phyloP scores from a whole-genome alignment of 1,140 invertebrate species.

The Araneus ventricosus region DNA sequence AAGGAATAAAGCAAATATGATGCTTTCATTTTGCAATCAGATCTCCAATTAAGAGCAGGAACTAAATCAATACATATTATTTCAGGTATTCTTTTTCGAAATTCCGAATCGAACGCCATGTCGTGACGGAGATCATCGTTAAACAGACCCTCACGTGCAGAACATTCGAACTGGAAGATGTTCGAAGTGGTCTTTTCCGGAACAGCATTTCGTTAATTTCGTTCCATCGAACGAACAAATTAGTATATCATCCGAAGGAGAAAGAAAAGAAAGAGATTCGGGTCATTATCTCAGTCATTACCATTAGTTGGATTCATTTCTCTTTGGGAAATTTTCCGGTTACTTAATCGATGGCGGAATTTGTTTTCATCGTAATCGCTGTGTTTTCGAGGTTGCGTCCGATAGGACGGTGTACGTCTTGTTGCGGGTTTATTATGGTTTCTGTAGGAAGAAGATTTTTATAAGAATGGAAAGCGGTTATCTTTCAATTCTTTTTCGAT shows the following conservation, averaged over 20 bases:
- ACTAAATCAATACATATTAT: neutral
- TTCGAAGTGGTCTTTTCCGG: slow-evolving; percentile 45
- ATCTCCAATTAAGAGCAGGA: neutral
- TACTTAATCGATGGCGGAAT: slow-evolving; percentile 38
- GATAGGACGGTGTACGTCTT: neutral
- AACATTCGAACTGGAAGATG: slow-evolving; percentile 3
- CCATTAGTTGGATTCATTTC: slow-evolving; percentile 32
- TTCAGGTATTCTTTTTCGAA: slow-evolving; percentile 7
- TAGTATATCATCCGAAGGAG: slow-evolving; percentile 25
- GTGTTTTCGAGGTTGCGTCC: neutral
- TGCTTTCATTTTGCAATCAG: no score
- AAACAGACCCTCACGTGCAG: slow-evolving; percentile 41
- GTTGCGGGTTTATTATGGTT: slow-evolving; percentile 20
- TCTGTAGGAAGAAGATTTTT: neutral
- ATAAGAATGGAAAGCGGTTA: neutral
- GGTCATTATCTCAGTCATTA: slow-evolving; percentile 42
- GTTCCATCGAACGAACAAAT: slow-evolving; percentile 40
- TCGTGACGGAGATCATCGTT: slow-evolving; percentile 54
- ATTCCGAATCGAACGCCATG: neutral
- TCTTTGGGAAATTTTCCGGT: slow-evolving; percentile 12
- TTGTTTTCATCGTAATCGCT: slow-evolving; percentile 36
- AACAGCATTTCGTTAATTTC: slow-evolving; percentile 42
- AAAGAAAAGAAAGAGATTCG: neutral
- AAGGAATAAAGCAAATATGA: no score
- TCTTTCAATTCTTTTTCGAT: neutral